Percentiles rank a stretch among this genome's conserved stretches.
Evolutionary conservation across 2,888 invertebrate species (phyloP).

Genomic region (Drosophila nr. perissopoda): DNA sequence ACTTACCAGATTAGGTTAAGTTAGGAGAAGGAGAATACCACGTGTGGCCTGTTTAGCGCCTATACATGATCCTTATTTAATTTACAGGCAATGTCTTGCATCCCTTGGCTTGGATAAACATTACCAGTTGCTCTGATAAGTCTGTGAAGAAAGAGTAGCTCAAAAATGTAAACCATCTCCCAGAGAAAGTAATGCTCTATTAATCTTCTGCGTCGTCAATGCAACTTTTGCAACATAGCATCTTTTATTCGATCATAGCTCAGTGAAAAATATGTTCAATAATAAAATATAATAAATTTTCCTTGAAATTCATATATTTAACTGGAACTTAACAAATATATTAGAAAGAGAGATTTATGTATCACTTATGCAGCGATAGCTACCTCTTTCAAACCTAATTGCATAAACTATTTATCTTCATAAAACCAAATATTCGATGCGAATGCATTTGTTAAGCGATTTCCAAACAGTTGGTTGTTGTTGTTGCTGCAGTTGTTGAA

Average conservation of each 20-base stretch:
- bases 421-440: constrained; percentile 3
- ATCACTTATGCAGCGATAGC: background rate
- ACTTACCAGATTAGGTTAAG: background rate
- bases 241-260: background rate
- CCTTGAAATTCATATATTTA: background rate
- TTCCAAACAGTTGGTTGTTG: constrained; percentile 4
- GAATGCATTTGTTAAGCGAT: background rate
- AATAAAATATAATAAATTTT: background rate
- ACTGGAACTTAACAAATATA: background rate
- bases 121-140: background rate
- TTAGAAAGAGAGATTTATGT: background rate
- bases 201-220: background rate
- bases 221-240: background rate
- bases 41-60: background rate
- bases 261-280: background rate
- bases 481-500: background rate
- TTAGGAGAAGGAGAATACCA: background rate
- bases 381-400: constrained; percentile 25
- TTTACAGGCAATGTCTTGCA: background rate
- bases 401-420: constrained; percentile 46
- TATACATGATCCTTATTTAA: background rate
- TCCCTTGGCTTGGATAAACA: background rate
- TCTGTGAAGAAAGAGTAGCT: background rate
- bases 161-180: rapidly evolving
- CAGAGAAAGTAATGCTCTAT: background rate